phyloP scores from a whole-genome alignment of 1,140 invertebrate genomes.

The Scylla paramamosain region DNA sequence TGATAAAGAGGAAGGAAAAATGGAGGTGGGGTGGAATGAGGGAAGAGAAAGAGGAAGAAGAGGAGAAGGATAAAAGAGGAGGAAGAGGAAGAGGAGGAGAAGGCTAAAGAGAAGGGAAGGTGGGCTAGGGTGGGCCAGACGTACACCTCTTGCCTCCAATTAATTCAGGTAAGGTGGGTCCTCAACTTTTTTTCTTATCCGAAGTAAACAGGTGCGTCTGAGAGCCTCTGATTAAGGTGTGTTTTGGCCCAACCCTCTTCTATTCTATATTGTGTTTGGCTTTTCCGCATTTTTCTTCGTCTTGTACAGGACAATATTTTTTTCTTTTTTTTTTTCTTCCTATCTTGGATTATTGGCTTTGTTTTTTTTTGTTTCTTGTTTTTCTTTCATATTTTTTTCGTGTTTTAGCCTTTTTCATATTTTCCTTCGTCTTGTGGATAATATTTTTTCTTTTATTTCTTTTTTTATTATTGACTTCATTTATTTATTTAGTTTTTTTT shows the following conservation, averaged over 20 bases:
- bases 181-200: background rate
- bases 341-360: too few species aligned
- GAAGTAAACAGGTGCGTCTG: background rate
- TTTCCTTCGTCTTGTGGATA: too few species aligned
- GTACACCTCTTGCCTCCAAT: background rate
- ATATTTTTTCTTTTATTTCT: background rate
- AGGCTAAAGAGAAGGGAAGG: background rate
- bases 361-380: background rate
- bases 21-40: too few species aligned
- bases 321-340: background rate
- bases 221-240: background rate
- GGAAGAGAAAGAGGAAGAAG: too few species aligned
- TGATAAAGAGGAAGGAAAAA: background rate
- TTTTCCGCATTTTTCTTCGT: too few species aligned
- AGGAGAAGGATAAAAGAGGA: too few species aligned
- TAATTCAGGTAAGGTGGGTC: constrained; percentile 1
- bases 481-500: too few species aligned
- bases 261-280: background rate
- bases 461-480: background rate
- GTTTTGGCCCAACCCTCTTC: background rate
- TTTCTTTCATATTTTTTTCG: background rate
- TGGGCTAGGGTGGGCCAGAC: background rate
- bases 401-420: background rate
- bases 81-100: background rate
- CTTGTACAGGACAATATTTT: background rate